These are phyloP conservation scores for Chironex yamaguchii DNA, from an alignment of 30 jellyfish, hydroid and myxozoan species.

Conservation along the genomic window DNA sequence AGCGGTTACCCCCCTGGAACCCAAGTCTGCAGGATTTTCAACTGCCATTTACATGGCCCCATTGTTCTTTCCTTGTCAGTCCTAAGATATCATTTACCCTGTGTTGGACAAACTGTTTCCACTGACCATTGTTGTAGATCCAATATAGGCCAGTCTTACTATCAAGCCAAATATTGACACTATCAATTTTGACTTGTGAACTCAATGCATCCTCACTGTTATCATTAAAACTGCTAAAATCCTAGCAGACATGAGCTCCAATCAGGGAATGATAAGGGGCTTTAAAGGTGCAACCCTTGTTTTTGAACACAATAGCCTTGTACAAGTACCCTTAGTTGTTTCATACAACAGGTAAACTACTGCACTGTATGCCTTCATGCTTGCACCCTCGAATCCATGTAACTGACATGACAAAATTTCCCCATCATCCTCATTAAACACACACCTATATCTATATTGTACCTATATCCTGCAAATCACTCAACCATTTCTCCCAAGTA, in stretches of 20 bases:
- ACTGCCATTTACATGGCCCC: slow-evolving; percentile 73
- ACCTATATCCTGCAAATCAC: slow-evolving; percentile 10
- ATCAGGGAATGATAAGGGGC: slow-evolving; percentile 42
- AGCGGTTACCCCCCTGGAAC: slow-evolving; percentile 65
- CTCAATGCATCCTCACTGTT: slow-evolving; percentile 41
- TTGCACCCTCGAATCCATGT: slow-evolving; percentile 71
- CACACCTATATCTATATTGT: slow-evolving; percentile 13
- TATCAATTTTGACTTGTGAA: slow-evolving; percentile 28
- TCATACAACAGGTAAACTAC: slow-evolving; percentile 6
- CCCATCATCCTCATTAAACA: slow-evolving; percentile 17
- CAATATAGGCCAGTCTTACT: slow-evolving; percentile 68
- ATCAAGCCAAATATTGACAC: slow-evolving; percentile 52
- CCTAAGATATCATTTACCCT: slow-evolving; percentile 56
- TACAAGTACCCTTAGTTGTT: slow-evolving; percentile 26
- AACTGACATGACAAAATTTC: slow-evolving; percentile 33
- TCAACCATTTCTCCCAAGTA: slow-evolving; percentile 40
- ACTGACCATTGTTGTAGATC: slow-evolving; percentile 47
- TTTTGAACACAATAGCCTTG: slow-evolving; percentile 24
- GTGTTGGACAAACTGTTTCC: slow-evolving; percentile 68
- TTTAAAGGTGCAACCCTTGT: slow-evolving; percentile 74
- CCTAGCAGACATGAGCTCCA: slow-evolving; percentile 61
- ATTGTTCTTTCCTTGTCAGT: slow-evolving; percentile 17
- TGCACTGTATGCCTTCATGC: no score
- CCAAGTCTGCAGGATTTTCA: slow-evolving; percentile 76
- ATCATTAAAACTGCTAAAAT: slow-evolving; percentile 45